Evolutionary conservation across 30 jellyfish, hydroid and myxozoan genomes (phyloP), one percentile per base, ranked within the genome.

Genomic region (Rhopilema esculentum): DNA sequence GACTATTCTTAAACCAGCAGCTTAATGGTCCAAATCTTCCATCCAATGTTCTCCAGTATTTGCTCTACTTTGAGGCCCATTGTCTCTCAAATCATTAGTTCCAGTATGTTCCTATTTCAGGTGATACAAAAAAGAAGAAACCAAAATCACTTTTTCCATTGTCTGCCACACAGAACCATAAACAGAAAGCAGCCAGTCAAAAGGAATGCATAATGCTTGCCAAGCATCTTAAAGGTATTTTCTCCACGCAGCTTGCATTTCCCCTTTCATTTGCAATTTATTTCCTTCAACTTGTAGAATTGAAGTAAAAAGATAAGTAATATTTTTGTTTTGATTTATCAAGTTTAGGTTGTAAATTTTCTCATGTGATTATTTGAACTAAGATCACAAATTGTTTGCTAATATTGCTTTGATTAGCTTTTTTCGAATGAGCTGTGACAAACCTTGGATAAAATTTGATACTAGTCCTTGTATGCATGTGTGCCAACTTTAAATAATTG

Each of bases 191-290:
- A 49, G 90, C 96, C 77, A 88, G 90, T 49, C 98, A 93, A 74
- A 26, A 69, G 50, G 98, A 93, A 71, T 93, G 97, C 86, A 66
- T 93, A 23, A 74, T 49, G 12, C 92, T 93, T 61, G 98, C 98
- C 27, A 32, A 84, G 68, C 82, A 88, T 85, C 80, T 93, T 30
- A 57, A 76, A 82, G 96, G 98, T 93, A 77, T 8, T 0, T 1
- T 16, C 22, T 40, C 16, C 30, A 24, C 40, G 19, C 28, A 70
- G 12, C 49, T 1, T 7, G 25, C 84, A 23, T 66, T 27, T 57
- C 25, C 16, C 12, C 57, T 9, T 8, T 6, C n/a, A 22, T 28
- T 72, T 72, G 82, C 72, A 40, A 53, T 66, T 62, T 6, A 28
- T 18, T 16, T 83, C 51, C 1, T 65, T 1, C n/a, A n/a, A n/a